These are phyloP conservation scores for Tapirus terrestris DNA, from an alignment of 2,113 vertebrate genomes.

Conservation along the genomic window DNA sequence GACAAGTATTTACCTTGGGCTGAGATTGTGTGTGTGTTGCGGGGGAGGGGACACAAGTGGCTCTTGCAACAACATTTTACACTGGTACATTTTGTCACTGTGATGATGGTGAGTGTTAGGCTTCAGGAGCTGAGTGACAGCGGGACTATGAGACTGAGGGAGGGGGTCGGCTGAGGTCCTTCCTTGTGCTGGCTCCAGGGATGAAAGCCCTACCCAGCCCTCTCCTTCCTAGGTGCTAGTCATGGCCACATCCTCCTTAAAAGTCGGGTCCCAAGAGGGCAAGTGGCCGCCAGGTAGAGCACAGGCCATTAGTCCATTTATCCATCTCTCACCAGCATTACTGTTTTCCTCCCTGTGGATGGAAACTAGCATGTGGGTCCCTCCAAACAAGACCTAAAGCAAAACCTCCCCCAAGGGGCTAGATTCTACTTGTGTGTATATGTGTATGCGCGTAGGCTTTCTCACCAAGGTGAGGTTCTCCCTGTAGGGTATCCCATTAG, in stretches of 20 bases:
- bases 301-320: rapidly evolving
- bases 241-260: not conserved
- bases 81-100: not conserved
- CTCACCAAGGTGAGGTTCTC: not conserved
- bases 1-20: not conserved
- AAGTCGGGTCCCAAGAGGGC: not conserved
- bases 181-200: not conserved
- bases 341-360: not conserved
- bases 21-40: not conserved
- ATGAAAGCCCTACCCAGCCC: rapidly evolving
- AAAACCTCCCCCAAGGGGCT: not conserved
- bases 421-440: not conserved
- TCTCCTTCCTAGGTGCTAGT: not conserved
- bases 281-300: not conserved
- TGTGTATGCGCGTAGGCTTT: not conserved
- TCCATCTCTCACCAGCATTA: not conserved
- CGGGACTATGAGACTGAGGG: too few relatives aligned
- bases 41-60: not conserved
- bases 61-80: not conserved
- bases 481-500: rapidly evolving
- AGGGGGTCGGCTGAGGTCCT: rapidly evolving
- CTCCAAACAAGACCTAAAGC: not conserved
- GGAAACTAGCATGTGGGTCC: not conserved
- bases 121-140: not conserved
- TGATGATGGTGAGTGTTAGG: not conserved